These are phyloP conservation scores for Rhamnusium bicolor DNA, from an alignment of 2,888 invertebrate species.

Conservation along the genomic window DNA sequence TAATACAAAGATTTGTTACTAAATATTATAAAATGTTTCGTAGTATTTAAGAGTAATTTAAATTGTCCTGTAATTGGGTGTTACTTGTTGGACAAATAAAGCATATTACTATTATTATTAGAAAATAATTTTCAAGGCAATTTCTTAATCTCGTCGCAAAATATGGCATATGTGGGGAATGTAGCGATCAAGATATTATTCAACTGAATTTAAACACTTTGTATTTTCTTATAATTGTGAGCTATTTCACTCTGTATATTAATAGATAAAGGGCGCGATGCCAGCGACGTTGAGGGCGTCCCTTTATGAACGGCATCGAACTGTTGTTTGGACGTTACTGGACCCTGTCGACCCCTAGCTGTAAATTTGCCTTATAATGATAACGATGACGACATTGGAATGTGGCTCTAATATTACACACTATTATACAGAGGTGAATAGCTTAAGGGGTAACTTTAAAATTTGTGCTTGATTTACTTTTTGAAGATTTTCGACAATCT, in stretches of 20 bases:
- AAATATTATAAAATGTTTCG: too few relatives aligned
- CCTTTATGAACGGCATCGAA: conserved; percentile 44
- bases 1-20: too few relatives aligned
- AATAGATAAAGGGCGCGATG: conserved; percentile 16
- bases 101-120: too few relatives aligned
- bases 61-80: too few relatives aligned
- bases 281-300: conserved; percentile 16
- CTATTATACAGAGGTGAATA: conserved; percentile 42
- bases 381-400: conserved; percentile 65
- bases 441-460: conserved; percentile 12
- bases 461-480: not conserved
- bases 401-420: conserved; percentile 63
- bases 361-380: conserved; percentile 69
- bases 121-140: too few relatives aligned
- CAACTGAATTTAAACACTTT: too few relatives aligned
- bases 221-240: not conserved
- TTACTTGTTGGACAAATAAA: too few relatives aligned
- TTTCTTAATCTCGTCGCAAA: too few relatives aligned
- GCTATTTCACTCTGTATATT: not conserved
- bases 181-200: too few relatives aligned
- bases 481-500: not conserved
- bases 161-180: too few relatives aligned
- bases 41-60: too few relatives aligned
- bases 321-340: conserved; percentile 29
- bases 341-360: conserved; percentile 51